These are phyloP conservation scores for Xestia c-nigrum DNA, from an alignment of 2,888 invertebrate genomes.

Conservation along the genomic window DNA sequence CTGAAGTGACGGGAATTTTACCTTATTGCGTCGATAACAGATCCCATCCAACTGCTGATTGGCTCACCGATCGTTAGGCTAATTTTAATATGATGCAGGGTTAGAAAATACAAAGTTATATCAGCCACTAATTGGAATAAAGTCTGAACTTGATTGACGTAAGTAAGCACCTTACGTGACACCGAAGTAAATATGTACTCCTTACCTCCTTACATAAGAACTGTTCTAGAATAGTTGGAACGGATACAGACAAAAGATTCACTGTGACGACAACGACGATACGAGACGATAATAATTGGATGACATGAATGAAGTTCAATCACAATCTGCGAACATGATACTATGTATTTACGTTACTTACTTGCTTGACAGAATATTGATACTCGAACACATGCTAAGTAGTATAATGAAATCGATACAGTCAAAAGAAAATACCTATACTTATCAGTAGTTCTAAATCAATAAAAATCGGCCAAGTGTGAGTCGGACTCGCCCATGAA, in stretches of 20 bases:
- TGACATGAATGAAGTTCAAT: slow-evolving; percentile 50
- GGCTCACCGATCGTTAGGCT: slow-evolving; percentile 37
- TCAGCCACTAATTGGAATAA: slow-evolving; percentile 33
- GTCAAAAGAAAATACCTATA: background rate
- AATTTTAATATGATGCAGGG: slow-evolving; percentile 7
- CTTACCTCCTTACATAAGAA: background rate
- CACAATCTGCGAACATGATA: slow-evolving; percentile 46
- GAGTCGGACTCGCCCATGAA: no score
- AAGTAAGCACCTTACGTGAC: slow-evolving; percentile 9
- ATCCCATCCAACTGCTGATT: slow-evolving; percentile 44
- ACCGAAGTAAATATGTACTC: background rate
- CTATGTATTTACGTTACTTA: slow-evolving; percentile 45
- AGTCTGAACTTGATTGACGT: slow-evolving; percentile 32
- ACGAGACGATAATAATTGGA: slow-evolving; percentile 25
- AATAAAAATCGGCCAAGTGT: no score
- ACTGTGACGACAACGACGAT: slow-evolving; percentile 20
- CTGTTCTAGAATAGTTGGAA: slow-evolving; percentile 38
- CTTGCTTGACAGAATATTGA: slow-evolving; percentile 21
- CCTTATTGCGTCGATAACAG: slow-evolving; percentile 65
- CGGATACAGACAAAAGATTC: slow-evolving; percentile 20
- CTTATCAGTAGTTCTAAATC: background rate
- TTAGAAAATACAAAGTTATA: slow-evolving; percentile 29
- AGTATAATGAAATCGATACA: slow-evolving; percentile 1
- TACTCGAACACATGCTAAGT: slow-evolving; percentile 10
- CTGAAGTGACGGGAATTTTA: slow-evolving; percentile 67